Conservation (phyloP, 2,888 invertebrate species). For the Macropis europaea region DNA sequence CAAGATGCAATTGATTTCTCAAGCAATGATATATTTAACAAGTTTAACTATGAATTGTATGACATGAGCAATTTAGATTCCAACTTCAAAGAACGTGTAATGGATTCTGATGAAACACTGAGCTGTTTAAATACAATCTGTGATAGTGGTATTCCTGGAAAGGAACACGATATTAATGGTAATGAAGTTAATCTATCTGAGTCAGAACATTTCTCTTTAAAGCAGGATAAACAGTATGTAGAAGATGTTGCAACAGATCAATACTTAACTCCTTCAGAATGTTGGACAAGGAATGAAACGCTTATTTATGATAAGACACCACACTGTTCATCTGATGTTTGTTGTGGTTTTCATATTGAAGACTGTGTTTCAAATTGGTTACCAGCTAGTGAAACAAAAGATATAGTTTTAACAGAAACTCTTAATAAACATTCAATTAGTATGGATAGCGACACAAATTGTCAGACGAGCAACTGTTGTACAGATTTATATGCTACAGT, state of each 20-base stretch:
- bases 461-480: background rate
- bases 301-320: background rate
- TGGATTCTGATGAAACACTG: background rate
- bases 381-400: background rate
- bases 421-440: background rate
- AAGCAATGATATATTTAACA: constrained; percentile 32
- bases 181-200: constrained; percentile 21
- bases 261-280: background rate
- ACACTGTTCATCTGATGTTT: background rate
- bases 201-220: background rate
- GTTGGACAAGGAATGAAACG: background rate
- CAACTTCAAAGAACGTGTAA: background rate
- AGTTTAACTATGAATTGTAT: constrained; percentile 12
- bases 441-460: background rate
- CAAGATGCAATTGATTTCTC: constrained; percentile 30
- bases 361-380: constrained; percentile 5
- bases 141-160: background rate
- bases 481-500: background rate
- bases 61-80: background rate
- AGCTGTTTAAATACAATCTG: background rate
- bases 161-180: constrained; percentile 17
- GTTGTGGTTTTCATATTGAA: background rate
- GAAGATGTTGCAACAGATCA: background rate
- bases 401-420: background rate
- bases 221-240: background rate